Base-by-base conservation (phyloP, 2,888 invertebrate genomes). In the Copidosoma aretas region DNA sequence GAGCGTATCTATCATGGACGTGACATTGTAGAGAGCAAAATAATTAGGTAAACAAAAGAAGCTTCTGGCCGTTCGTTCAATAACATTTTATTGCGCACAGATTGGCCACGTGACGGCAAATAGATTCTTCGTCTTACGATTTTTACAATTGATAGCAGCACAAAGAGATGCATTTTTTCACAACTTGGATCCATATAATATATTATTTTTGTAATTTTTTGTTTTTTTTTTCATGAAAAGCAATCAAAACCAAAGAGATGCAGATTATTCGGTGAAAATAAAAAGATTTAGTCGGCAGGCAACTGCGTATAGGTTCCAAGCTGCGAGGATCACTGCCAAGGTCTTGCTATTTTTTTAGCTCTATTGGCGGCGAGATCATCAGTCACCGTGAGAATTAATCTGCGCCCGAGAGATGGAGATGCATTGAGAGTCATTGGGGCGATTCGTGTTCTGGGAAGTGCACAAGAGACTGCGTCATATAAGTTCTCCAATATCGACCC, bases 311-410 rank as follows among this genome's bases (percentile, higher is more conserved):
- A 14, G 22, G 56, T 4, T 22, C 15, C 49, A 25, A 43, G 15
- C 32, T 49, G 17, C 15, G 43, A 70, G 61, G 56, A 68, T 71
- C 67, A 71, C 22, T 67, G 62, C 21, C 71, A 71, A 68, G 67
- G 65, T 17, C 39, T 43, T 12, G 24, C 1, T 19, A 62, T 53
- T 39, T 49, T n/a, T 19, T 53, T 58, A 60, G 52, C 56, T 43
- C 41, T 32, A 22, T 56, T 56, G 10, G 10, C 19, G n/a, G 14
- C 12, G 4, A 24, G 15, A n/a, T 22, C 32, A 56, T 10, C 54
- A 59, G 43, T 56, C 60, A 46, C 4, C 57, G 53, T 5, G 54
- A 41, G 22, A 53, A 51, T 61, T 54, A 1, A 39, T 1, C 1
- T 46, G 17, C 52, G 2, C 22, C 57, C 32, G 32, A 32, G 14